These are phyloP conservation scores for Tetraneura akinire DNA, from an alignment of 1,140 invertebrate genomes.

Conservation along the genomic window DNA sequence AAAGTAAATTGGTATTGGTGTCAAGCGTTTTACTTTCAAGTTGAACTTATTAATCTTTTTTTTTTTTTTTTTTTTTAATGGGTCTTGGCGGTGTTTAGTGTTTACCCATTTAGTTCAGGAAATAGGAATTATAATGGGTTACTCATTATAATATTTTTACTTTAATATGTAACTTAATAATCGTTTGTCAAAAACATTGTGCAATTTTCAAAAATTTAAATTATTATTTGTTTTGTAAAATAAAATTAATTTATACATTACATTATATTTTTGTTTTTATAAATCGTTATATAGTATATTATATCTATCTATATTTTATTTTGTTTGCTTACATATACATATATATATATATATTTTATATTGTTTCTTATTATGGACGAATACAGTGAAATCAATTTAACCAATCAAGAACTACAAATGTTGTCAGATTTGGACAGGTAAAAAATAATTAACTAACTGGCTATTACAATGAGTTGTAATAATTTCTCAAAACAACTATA, in stretches of 20 bases:
- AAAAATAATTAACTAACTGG: neutral
- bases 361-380: conserved; percentile 55
- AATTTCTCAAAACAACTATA: no score
- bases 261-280: neutral
- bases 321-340: neutral
- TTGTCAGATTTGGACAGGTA: conserved; percentile 85
- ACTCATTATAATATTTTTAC: neutral
- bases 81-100: neutral
- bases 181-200: neutral
- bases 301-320: conserved; percentile 10
- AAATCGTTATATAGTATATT: conserved; percentile 9
- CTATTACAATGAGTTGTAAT: no score
- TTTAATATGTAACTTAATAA: neutral
- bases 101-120: neutral
- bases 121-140: neutral
- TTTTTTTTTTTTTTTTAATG: neutral
- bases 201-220: neutral
- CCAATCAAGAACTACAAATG: conserved; percentile 76
- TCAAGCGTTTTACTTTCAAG: conserved; percentile 17
- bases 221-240: neutral
- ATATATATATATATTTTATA: conserved; percentile 19
- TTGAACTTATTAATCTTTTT: no score
- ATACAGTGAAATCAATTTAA: conserved; percentile 64
- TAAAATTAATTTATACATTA: neutral
- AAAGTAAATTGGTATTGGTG: no score